Evolutionary conservation across 2,888 invertebrate genomes (phyloP).

Genomic region (Synergus umbraculus): DNA sequence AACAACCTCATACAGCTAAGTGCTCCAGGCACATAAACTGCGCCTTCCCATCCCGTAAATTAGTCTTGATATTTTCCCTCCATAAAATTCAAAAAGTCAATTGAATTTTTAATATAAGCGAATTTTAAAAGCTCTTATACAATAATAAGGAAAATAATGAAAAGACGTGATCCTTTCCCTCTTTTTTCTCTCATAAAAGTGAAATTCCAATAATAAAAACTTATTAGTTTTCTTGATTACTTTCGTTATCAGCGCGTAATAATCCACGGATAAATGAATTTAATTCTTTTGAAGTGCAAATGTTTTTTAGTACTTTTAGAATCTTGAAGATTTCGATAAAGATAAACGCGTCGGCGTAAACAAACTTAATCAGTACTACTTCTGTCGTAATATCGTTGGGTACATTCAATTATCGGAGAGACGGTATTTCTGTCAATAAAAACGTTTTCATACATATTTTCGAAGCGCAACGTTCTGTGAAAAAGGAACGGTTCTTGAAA

Average conservation of each 20-base stretch:
- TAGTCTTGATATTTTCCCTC: constrained; percentile 15
- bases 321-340: not conserved
- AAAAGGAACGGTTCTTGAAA: constrained; percentile 10
- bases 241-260: too few species aligned
- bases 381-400: not conserved
- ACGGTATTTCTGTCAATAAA: constrained; percentile 30
- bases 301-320: not conserved
- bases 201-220: too few species aligned
- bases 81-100: constrained; percentile 9
- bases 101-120: not conserved
- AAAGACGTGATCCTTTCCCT: too few species aligned
- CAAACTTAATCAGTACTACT: not conserved
- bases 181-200: too few species aligned
- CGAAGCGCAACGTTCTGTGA: constrained; percentile 30
- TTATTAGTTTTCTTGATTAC: too few species aligned
- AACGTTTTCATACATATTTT: constrained; percentile 21
- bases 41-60: not conserved
- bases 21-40: constrained; percentile 15
- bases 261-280: too few species aligned
- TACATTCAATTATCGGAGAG: constrained; percentile 24
- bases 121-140: not conserved
- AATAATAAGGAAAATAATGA: too few species aligned
- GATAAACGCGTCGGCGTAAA: not conserved
- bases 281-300: too few species aligned
- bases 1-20: constrained; percentile 23